phyloP scores from a whole-genome alignment of 2,888 invertebrate genomes.

The Pycnomerus fuliginosus region DNA sequence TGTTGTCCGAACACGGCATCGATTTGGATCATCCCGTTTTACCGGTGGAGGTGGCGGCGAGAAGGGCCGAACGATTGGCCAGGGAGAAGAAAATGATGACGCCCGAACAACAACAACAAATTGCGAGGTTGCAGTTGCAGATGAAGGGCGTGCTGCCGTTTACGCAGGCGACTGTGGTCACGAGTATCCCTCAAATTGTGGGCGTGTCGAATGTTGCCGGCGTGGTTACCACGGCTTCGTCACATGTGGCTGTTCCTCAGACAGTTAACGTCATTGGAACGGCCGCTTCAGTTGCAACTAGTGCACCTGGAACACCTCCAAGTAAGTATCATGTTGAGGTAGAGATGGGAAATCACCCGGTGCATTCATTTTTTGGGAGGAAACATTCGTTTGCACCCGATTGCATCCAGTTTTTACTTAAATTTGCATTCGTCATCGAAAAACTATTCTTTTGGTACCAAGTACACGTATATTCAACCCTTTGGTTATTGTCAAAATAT shows the following conservation, averaged over 20 bases:
- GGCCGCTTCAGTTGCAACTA: conserved; percentile 52
- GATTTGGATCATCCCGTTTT: conserved; percentile 79
- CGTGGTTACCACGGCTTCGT: conserved; percentile 11
- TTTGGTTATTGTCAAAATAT: no score
- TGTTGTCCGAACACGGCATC: conserved; percentile 81
- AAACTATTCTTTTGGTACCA: no score
- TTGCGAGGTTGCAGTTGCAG: conserved; percentile 42
- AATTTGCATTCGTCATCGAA: no score
- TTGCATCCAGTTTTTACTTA: no score
- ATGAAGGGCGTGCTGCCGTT: conserved; percentile 36
- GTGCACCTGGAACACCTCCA: conserved; percentile 35
- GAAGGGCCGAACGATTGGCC: conserved; percentile 81
- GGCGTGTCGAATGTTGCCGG: conserved; percentile 22
- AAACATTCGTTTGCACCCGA: no score
- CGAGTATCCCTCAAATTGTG: no score
- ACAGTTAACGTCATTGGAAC: conserved; percentile 28
- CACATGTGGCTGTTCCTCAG: conserved; percentile 28
- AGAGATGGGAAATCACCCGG: no score
- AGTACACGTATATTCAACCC: no score
- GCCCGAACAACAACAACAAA: conserved; percentile 39
- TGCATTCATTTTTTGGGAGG: no score
- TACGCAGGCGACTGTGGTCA: conserved; percentile 9
- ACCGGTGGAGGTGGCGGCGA: conserved; percentile 78
- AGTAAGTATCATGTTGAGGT: conserved; percentile 40
- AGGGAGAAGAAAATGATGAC: conserved; percentile 69